Conservation (phyloP, 2,797 vertebrate genomes). For the Pangasius sanitwongsei region DNA sequence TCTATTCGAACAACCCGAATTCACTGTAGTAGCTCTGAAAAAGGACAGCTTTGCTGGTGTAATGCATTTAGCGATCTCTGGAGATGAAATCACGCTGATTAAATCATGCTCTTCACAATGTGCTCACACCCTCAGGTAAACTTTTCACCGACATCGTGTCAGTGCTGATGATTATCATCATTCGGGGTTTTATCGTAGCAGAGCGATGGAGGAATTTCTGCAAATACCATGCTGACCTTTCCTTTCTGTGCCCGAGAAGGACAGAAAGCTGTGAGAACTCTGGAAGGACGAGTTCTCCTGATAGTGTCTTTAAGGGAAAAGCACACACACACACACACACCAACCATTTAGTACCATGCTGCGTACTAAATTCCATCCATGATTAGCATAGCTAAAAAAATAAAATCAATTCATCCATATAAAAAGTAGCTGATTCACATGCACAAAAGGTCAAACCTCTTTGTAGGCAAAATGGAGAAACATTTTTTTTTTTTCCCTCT, state of each 20-base stretch:
- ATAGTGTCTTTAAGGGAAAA: background rate
- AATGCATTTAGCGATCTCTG: slow-evolving; percentile 3
- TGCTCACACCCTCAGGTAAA: slow-evolving; percentile 21
- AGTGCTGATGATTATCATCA: slow-evolving; percentile 9
- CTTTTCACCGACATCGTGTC: slow-evolving; percentile 31
- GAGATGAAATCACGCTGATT: slow-evolving; percentile 29
- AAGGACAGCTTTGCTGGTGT: background rate
- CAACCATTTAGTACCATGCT: background rate
- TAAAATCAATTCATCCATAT: background rate
- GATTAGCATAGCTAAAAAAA: background rate
- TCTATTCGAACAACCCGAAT: background rate
- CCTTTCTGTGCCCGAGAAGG: background rate
- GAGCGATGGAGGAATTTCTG: slow-evolving; percentile 4
- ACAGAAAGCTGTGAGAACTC: background rate
- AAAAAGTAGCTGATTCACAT: background rate
- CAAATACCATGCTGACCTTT: slow-evolving; percentile 44
- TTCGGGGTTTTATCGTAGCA: background rate
- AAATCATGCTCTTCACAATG: slow-evolving; percentile 12
- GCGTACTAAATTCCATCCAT: background rate
- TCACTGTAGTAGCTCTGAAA: background rate
- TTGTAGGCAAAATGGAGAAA: background rate
- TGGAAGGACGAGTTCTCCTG: background rate
- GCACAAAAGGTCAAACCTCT: background rate
- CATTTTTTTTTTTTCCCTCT: background rate
- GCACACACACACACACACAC: background rate